A percentile compares a stretch with the other conserved stretches of the same genome.
phyloP scores from a whole-genome alignment of 2,113 vertebrate genomes.

The Pseudonaja textilis region DNA sequence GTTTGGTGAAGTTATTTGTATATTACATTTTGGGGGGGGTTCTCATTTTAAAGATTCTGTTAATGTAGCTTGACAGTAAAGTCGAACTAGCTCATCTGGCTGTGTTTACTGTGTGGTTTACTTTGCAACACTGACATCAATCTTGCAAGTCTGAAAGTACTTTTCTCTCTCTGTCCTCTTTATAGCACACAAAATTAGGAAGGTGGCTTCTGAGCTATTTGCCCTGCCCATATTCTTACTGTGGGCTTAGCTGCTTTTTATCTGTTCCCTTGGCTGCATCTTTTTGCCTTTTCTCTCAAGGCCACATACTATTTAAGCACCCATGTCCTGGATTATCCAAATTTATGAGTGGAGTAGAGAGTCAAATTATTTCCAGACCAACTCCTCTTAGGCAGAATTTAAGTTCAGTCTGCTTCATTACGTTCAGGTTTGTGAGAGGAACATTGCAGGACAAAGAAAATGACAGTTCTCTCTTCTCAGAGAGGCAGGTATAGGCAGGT shows the following conservation, averaged over 20 bases:
- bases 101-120: neutral
- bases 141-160: neutral
- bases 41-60: neutral
- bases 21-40: slow-evolving; percentile 23
- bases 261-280: neutral
- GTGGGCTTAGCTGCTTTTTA: neutral
- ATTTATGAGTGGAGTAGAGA: neutral
- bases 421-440: neutral
- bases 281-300: neutral
- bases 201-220: neutral
- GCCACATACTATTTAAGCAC: neutral
- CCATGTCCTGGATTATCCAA: neutral
- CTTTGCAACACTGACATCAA: neutral
- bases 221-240: neutral
- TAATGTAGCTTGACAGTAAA: neutral
- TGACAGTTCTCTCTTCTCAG: neutral
- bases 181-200: neutral
- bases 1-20: slow-evolving; percentile 2
- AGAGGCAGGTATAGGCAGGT: neutral
- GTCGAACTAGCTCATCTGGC: neutral
- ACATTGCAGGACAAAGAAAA: neutral
- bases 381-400: neutral
- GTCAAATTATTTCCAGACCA: neutral
- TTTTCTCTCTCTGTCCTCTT: neutral
- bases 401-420: neutral